Conservation (phyloP, 1,140 invertebrate genomes). For the Drosophila equinoxialis region DNA sequence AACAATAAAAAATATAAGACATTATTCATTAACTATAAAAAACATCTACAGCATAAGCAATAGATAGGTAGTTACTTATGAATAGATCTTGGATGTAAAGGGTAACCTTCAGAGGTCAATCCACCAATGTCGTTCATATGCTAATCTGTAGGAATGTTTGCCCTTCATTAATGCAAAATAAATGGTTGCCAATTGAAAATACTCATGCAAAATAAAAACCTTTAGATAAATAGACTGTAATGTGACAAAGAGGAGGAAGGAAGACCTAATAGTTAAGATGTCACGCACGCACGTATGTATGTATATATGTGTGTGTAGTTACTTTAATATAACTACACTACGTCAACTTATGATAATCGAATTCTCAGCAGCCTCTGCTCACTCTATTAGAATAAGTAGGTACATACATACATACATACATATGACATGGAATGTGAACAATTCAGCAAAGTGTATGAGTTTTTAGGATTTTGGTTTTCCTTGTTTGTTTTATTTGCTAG, state of each 20-base stretch:
- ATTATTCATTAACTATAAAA: no score
- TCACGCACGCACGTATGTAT: constrained; percentile 18
- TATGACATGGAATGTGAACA: constrained; percentile 19
- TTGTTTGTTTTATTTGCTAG: no score
- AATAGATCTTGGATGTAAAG: neutral
- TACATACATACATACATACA: no score
- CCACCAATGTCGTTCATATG: constrained; percentile 34
- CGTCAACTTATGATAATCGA: constrained; percentile 64
- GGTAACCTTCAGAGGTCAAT: constrained; percentile 36
- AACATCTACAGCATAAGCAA: no score
- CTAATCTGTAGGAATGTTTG: constrained; percentile 22
- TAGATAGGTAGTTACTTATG: no score
- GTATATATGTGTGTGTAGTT: neutral
- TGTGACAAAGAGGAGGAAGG: constrained; percentile 14
- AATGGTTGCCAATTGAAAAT: constrained; percentile 49
- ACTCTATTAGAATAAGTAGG: constrained; percentile 21
- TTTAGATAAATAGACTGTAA: neutral
- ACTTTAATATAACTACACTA: constrained; percentile 23
- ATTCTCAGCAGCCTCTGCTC: constrained; percentile 39
- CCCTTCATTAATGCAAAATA: constrained; percentile 46
- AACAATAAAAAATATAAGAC: no score
- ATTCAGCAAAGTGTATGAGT: constrained; percentile 11
- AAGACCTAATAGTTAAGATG: constrained; percentile 37
- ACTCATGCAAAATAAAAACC: neutral
- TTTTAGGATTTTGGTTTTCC: constrained; percentile 1